Evolutionary conservation across 2,888 invertebrate genomes (phyloP).

Genomic region (Pristionchus fissidentatus): DNA sequence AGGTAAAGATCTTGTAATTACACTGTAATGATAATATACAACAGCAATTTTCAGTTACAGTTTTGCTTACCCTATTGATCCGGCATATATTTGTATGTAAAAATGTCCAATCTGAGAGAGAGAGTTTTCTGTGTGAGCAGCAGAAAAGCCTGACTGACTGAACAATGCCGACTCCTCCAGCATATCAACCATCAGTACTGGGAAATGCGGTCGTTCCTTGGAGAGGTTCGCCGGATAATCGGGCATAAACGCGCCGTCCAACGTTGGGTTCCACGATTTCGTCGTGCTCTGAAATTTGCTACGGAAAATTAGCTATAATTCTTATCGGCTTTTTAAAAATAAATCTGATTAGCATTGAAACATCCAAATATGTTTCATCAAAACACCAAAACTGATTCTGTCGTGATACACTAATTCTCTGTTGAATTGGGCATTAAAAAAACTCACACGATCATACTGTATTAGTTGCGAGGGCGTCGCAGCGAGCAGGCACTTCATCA

Average conservation of each 20-base stretch:
- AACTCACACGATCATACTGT: background rate
- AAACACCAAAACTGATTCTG: too few species aligned
- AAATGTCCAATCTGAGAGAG: background rate
- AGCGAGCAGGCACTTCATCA: constrained; percentile 16
- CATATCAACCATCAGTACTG: constrained; percentile 28
- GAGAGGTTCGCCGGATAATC: background rate
- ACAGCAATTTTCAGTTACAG: too few species aligned
- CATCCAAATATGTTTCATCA: too few species aligned
- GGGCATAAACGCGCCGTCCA: constrained; percentile 32
- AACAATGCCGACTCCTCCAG: constrained; percentile 8
- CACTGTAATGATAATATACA: too few species aligned
- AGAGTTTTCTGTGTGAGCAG: background rate
- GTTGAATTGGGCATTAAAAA: background rate
- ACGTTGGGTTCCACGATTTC: background rate
- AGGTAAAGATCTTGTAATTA: too few species aligned
- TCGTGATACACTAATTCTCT: background rate
- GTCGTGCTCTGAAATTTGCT: background rate
- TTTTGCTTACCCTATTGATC: too few species aligned
- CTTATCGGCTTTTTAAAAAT: too few species aligned
- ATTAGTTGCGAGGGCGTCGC: background rate
- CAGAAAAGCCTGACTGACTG: background rate
- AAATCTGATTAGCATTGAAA: too few species aligned
- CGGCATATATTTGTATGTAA: background rate
- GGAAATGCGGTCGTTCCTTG: background rate
- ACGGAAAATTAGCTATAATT: too few species aligned